Evolutionary conservation across 2,113 vertebrate species (phyloP).

Genomic region (Malurus alboscapulatus): DNA sequence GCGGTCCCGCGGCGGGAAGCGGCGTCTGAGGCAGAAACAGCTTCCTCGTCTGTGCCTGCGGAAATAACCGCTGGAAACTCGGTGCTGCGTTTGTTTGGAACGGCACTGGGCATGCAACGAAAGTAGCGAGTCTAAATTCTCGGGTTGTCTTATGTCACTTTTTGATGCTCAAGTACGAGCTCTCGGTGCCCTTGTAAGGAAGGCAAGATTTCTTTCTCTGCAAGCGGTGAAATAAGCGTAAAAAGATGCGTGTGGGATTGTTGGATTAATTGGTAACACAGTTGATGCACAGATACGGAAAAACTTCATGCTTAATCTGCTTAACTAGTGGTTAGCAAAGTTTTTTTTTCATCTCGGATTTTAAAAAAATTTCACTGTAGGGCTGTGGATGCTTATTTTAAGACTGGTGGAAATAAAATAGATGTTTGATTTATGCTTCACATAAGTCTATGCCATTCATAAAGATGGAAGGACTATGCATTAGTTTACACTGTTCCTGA

Average conservation of each 20-base stretch:
- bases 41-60: accelerated
- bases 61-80: background rate
- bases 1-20: background rate
- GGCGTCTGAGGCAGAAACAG: background rate
- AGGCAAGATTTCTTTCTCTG: background rate
- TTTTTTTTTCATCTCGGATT: background rate
- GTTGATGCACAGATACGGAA: background rate
- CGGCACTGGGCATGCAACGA: accelerated
- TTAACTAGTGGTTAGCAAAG: background rate
- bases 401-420: background rate
- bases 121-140: accelerated
- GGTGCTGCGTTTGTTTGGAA: background rate
- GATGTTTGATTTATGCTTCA: background rate
- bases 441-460: background rate
- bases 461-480: background rate
- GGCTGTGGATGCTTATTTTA: background rate
- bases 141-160: accelerated
- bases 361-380: accelerated
- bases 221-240: accelerated
- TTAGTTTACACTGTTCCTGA: background rate
- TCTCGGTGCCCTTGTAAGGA: background rate
- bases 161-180: background rate
- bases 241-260: background rate
- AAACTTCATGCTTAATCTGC: background rate
- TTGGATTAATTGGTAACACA: background rate